Evolutionary conservation across 2,888 invertebrate species (phyloP).

Genomic region (Lapara coniferarum): DNA sequence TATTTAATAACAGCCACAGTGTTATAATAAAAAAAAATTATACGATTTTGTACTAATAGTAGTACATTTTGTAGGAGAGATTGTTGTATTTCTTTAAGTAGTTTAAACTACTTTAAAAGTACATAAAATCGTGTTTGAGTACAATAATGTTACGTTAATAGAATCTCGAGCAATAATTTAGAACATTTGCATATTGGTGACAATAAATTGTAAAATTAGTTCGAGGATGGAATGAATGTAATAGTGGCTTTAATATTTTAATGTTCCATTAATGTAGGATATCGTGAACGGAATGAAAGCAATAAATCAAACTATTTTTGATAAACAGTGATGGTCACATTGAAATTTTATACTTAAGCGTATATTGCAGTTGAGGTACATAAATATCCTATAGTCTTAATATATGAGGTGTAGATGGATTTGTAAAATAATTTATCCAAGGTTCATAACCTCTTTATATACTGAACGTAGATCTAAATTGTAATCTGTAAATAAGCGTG

Average conservation of each 20-base stretch:
- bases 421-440: background rate
- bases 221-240: background rate
- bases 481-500: conserved; percentile 40
- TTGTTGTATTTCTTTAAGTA: background rate
- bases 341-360: background rate
- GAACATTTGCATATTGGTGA: conserved; percentile 14
- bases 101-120: conserved; percentile 2
- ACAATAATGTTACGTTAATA: background rate
- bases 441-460: background rate
- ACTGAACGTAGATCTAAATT: background rate
- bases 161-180: conserved; percentile 26
- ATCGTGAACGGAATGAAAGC: conserved; percentile 1
- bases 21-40: background rate
- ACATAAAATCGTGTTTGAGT: conserved; percentile 1
- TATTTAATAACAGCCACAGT: background rate
- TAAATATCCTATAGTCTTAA: background rate
- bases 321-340: background rate
- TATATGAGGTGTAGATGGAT: background rate
- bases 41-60: too few species aligned
- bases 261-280: conserved; percentile 22
- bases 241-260: conserved; percentile 19
- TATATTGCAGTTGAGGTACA: background rate
- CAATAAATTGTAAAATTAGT: conserved; percentile 21
- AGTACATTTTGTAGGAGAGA: background rate
- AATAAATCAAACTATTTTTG: conserved; percentile 16